Conservation (phyloP, 1,140 invertebrate species). For the Pygmarrhopalites habei region DNA sequence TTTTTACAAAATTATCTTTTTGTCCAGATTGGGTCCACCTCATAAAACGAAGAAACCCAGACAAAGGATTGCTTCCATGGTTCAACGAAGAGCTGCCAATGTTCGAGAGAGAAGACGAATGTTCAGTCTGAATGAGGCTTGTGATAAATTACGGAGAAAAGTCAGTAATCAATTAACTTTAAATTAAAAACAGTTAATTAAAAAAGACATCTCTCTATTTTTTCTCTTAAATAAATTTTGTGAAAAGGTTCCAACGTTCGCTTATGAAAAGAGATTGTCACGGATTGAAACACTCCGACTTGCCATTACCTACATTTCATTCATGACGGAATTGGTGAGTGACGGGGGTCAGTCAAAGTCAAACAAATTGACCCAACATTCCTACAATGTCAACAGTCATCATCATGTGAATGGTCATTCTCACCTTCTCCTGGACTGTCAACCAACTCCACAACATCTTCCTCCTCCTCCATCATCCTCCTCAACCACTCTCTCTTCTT, state of each 20-base stretch:
- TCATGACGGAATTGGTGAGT: constrained; percentile 81
- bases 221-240: neutral
- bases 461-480: too few relatives aligned
- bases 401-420: constrained; percentile 16
- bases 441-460: constrained; percentile 28
- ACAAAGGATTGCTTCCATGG: constrained; percentile 77
- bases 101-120: constrained; percentile 88
- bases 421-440: constrained; percentile 23
- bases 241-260: constrained; percentile 89
- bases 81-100: constrained; percentile 84
- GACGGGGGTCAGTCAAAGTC: constrained; percentile 32
- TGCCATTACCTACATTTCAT: constrained; percentile 96
- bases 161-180: too few relatives aligned
- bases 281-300: constrained; percentile 94
- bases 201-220: neutral
- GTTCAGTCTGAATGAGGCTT: constrained; percentile 97
- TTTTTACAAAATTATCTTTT: too few relatives aligned
- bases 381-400: too few relatives aligned
- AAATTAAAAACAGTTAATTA: too few relatives aligned
- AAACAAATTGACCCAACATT: too few relatives aligned
- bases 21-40: constrained; percentile 24
- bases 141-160: constrained; percentile 83
- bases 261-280: constrained; percentile 95
- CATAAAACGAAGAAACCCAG: constrained; percentile 64
- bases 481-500: constrained; percentile 23